Evolutionary conservation across 2,888 invertebrate species (phyloP).

Genomic region (Fabriciana adippe): DNA sequence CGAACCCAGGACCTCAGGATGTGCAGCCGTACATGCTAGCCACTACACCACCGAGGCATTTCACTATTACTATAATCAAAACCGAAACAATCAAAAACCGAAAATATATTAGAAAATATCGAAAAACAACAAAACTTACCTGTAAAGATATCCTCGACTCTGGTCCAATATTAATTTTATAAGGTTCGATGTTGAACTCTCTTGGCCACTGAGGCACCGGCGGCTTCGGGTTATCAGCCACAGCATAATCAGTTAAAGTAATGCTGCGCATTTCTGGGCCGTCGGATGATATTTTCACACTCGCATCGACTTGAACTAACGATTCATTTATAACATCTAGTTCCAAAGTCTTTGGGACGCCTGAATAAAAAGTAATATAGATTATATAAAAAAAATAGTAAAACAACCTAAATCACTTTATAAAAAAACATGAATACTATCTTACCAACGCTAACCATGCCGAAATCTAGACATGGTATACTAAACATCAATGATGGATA

Average conservation of each 20-base stretch:
- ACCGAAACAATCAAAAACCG: background rate
- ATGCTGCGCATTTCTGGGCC: conserved; percentile 79
- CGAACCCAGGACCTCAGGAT: no score
- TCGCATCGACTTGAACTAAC: conserved; percentile 77
- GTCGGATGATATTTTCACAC: conserved; percentile 75
- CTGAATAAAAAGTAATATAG: conserved; percentile 49
- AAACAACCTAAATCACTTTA: background rate
- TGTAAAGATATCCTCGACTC: conserved; percentile 67
- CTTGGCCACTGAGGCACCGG: conserved; percentile 72
- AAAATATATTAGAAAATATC: background rate
- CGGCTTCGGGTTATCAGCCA: conserved; percentile 62
- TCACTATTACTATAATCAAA: background rate
- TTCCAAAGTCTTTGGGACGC: conserved; percentile 71
- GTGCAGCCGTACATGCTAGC: no score
- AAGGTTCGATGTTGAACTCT: conserved; percentile 79
- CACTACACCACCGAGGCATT: no score
- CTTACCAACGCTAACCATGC: conserved; percentile 81
- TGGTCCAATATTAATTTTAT: conserved; percentile 69
- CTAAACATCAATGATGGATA: conserved; percentile 83
- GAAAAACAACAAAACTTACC: conserved; percentile 51
- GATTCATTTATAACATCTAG: conserved; percentile 81
- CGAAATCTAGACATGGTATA: conserved; percentile 80
- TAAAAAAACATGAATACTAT: background rate
- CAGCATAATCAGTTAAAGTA: conserved; percentile 72
- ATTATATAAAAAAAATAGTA: background rate